phyloP scores from a whole-genome alignment of 2,797 vertebrate species.

The Premnoplex brunnescens region DNA sequence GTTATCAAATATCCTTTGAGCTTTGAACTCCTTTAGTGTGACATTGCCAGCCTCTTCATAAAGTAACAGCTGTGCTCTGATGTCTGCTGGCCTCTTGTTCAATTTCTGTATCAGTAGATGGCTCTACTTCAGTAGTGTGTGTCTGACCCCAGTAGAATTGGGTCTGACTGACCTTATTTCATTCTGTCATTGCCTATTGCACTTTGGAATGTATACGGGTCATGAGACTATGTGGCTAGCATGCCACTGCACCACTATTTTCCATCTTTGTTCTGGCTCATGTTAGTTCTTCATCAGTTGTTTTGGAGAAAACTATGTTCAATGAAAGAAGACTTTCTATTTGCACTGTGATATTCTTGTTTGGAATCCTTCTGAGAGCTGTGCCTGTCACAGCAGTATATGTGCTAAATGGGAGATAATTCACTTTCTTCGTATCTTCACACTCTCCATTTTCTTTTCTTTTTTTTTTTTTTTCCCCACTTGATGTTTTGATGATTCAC shows the following conservation, averaged over 20 bases:
- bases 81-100: not conserved
- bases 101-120: not conserved
- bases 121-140: not conserved
- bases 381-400: not conserved
- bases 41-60: not conserved
- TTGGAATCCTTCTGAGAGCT: not conserved
- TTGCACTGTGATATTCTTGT: not conserved
- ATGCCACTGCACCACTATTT: not conserved
- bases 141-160: not conserved
- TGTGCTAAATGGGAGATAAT: not conserved
- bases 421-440: not conserved
- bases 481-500: not conserved
- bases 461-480: not conserved
- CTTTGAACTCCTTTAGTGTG: not conserved
- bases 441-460: not conserved
- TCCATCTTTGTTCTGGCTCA: not conserved
- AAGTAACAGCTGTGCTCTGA: not conserved
- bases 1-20: not conserved
- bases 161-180: constrained; percentile 2
- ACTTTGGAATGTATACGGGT: not conserved
- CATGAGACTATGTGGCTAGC: not conserved
- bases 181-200: constrained; percentile 1
- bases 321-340: not conserved
- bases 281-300: not conserved
- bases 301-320: not conserved